Base-by-base conservation (phyloP, 1,140 invertebrate genomes). In the Maniola jurtina region DNA sequence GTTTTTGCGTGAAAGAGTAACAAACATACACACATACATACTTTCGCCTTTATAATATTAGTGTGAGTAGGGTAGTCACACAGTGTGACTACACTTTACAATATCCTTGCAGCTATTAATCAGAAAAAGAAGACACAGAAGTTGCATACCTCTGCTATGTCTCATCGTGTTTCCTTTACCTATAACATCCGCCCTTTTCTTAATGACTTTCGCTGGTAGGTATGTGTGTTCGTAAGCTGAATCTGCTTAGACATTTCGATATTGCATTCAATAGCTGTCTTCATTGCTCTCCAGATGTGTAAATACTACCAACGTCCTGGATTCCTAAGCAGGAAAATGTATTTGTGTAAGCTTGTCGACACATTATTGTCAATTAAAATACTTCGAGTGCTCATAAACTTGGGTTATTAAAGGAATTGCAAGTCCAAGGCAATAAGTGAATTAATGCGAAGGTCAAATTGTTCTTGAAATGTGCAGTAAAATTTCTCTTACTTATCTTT, bases 271-370 rank as follows among this genome's bases (percentile, higher is more conserved):
- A 82, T 80, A 74, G 77, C 70, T 73, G 66, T 76, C 73, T 84
- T 83, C 78, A 82, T 79, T 77, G 65, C 61, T 71, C 72, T 68
- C 71, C 83, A 86, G 80, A 85, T 86, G 81, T 81, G 77, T 81
- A 86, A 86, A 86, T 47, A 62, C n/a, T 68, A 61, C 63, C 40
- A 73, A 68, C 57, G 72, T 71, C 62, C 64, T 68, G 75, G 68
- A 79, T 79, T 84, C 76, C 68, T 62, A 66, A 67, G 57, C 76
- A 6, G 6, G 47, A 50, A 64, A 66, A 66, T 70, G 55, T 75
- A 72, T 59, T 54, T 52, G 57, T 68, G 47, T 40, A 48, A 16
- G 61, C 45, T 45, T 56, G 58, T 48, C 58, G 47, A 64, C 55
- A 52, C 11, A 42, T 42, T 64, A 52, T 65, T 47, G 38, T 42